Evolutionary conservation across 2,113 vertebrate species (phyloP), one percentile per base, ranked within the genome.

Genomic region (Malurus melanocephalus): DNA sequence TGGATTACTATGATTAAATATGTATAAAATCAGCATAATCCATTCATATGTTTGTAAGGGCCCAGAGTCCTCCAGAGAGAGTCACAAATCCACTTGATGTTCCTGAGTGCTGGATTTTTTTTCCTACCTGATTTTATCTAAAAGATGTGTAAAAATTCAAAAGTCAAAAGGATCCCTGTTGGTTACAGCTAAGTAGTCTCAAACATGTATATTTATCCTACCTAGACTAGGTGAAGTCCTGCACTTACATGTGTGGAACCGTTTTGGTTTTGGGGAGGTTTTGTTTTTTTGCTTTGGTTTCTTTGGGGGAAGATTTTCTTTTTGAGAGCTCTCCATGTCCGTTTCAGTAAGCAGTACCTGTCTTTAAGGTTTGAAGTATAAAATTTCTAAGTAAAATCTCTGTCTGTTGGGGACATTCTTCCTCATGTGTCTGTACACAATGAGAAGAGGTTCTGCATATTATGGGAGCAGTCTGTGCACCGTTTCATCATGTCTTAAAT

Each of bases 1-100:
- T 0, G 6, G 90, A 95, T 96, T 94, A 88, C 0, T 0, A 43
- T 84, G 85, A 96, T 94, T 94, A 96, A 93, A 93, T 94, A 94
- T 93, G 94, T 95, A 94, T 94, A 95, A 93, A 96, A 94, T 93
- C 90, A 91, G 69, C 90, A 85, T 95, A 92, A 94, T 90, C 90
- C 85, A 90, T 78, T 77, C 74, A 83, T 43, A 93, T 89, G 80
- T 85, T 90, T 88, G 76, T 93, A 93, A 89, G 88, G 89, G 56
- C 61, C 49, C 66, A 79, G 77, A 67, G 68, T 67, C 80, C 71
- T 95, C 82, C 60, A 94, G 69, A 93, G 90, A 95, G 67, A 93
- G 60, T 88, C 79, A 86, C 68, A 93, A 69, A 91, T 96, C 91
- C 90, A 92, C 92, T 95, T 90, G 93, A 92, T 94, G 88, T 85